Evolutionary conservation across 2,888 invertebrate genomes (phyloP).

Genomic region (Heliconius aoede): DNA sequence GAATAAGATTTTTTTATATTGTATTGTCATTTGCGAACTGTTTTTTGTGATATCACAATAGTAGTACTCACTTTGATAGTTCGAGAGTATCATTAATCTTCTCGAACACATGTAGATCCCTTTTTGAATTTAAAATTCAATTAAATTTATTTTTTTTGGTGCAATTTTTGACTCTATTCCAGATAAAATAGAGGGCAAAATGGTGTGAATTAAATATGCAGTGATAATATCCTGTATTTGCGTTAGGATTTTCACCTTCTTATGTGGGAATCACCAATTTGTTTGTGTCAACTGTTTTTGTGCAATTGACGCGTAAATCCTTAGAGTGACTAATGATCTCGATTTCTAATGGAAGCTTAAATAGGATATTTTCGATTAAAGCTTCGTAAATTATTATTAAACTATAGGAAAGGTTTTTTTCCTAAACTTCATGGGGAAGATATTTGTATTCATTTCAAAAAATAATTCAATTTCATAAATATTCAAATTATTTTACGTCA

Average conservation of each 20-base stretch:
- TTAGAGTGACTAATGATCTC: conserved; percentile 73
- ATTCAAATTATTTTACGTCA: no score
- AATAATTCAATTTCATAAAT: background rate
- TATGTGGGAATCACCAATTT: conserved; percentile 82
- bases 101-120: conserved; percentile 72
- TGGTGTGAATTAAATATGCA: conserved; percentile 6
- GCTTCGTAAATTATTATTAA: conserved; percentile 4
- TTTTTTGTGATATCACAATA: conserved; percentile 66
- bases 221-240: conserved; percentile 69
- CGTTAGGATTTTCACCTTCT: conserved; percentile 81
- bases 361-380: conserved; percentile 44
- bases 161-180: background rate
- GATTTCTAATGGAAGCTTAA: conserved; percentile 65
- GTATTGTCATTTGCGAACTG: conserved; percentile 37
- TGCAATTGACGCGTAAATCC: conserved; percentile 80
- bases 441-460: background rate
- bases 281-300: conserved; percentile 81
- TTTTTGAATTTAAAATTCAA: conserved; percentile 50
- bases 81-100: conserved; percentile 80
- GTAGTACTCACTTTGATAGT: conserved; percentile 69
- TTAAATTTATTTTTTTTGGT: background rate
- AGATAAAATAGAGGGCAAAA: background rate
- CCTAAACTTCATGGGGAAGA: background rate
- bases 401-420: background rate
- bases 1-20: conserved; percentile 44